These are phyloP conservation scores for Sceloporus tristichus DNA, from an alignment of 2,113 vertebrate species.

Conservation along the genomic window DNA sequence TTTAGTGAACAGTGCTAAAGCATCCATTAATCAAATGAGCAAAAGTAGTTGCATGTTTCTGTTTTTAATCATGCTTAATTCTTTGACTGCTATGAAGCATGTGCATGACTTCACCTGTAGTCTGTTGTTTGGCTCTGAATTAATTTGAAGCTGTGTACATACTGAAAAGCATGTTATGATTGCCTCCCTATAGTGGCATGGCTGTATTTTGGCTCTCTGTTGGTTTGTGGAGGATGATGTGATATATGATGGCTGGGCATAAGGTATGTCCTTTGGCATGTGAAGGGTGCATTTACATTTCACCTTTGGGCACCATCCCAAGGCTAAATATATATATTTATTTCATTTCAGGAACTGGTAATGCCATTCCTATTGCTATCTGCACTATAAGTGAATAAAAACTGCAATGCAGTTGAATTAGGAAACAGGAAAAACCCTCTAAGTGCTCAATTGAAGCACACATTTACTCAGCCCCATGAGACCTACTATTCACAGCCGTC, in stretches of 20 bases:
- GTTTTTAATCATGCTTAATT: background rate
- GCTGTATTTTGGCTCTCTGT: background rate
- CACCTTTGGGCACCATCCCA: background rate
- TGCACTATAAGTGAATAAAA: constrained; percentile 50
- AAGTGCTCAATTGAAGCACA: constrained; percentile 54
- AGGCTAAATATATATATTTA: background rate
- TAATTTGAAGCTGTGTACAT: background rate
- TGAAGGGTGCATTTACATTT: background rate
- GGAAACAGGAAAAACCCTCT: constrained; percentile 39
- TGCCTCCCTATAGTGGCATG: background rate
- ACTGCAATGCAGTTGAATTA: constrained; percentile 58
- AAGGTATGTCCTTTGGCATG: background rate
- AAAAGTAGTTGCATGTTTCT: background rate
- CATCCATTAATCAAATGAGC: background rate
- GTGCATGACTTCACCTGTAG: background rate
- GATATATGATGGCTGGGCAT: background rate
- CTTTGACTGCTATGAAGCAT: background rate
- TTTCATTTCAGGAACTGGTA: constrained; percentile 41
- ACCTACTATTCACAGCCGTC: constrained; percentile 55
- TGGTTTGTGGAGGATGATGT: background rate
- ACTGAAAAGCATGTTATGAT: background rate
- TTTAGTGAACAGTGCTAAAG: background rate
- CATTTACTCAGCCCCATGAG: constrained; percentile 48
- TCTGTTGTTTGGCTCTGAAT: background rate
- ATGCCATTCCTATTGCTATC: constrained; percentile 56